phyloP scores from a whole-genome alignment of 2,113 vertebrate species.

The Aphyosemion australe region DNA sequence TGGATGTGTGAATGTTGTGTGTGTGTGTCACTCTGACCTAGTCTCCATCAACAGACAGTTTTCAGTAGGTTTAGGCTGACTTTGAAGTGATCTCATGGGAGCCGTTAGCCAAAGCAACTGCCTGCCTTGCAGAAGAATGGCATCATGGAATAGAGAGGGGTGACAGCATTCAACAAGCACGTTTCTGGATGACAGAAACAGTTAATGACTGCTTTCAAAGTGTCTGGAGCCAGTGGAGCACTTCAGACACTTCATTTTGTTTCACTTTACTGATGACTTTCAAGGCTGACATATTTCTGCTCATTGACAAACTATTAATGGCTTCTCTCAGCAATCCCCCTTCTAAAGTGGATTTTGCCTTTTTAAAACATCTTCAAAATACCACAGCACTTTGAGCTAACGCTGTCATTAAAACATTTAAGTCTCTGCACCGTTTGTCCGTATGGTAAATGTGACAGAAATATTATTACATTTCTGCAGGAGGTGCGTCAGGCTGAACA shows the following conservation, averaged over 20 bases:
- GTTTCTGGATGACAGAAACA: constrained; percentile 53
- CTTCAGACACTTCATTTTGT: not conserved
- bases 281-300: too few relatives aligned
- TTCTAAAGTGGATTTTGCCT: too few relatives aligned
- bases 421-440: too few relatives aligned
- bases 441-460: too few relatives aligned
- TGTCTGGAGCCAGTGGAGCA: constrained; percentile 14
- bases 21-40: constrained; percentile 53
- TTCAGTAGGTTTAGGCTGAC: constrained; percentile 43
- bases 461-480: too few relatives aligned
- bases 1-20: constrained; percentile 60
- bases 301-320: not conserved
- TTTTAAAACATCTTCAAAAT: too few relatives aligned
- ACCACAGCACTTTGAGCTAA: too few relatives aligned
- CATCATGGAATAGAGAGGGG: constrained; percentile 65
- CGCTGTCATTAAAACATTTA: too few relatives aligned
- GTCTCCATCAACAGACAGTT: constrained; percentile 55
- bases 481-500: too few relatives aligned
- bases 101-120: constrained; percentile 60
- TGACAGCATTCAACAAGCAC: constrained; percentile 59
- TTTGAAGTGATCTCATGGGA: constrained; percentile 77
- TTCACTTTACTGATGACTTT: not conserved
- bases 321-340: too few relatives aligned
- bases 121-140: constrained; percentile 44
- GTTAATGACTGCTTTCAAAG: constrained; percentile 30